Conservation (phyloP, 2,113 vertebrate species). For the Coptodon bakossiorum region DNA sequence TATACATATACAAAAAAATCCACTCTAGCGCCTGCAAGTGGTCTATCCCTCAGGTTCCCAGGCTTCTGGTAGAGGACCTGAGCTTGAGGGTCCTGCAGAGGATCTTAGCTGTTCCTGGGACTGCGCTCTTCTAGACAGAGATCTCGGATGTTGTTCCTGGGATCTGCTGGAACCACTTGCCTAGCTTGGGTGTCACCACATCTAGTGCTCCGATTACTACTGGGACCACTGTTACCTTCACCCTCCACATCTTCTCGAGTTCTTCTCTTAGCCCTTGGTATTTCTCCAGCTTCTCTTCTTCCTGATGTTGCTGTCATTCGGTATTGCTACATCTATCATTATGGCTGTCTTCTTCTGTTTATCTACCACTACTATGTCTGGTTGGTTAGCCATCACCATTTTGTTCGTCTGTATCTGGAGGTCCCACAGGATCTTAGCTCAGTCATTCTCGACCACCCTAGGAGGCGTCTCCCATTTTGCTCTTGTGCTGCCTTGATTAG, state of each 20-base stretch:
- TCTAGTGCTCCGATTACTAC: not conserved
- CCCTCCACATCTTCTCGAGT: not conserved
- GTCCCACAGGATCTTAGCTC: not conserved
- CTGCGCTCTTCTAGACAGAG: not conserved
- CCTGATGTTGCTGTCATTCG: not conserved
- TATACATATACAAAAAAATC: not conserved
- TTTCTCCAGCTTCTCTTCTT: not conserved
- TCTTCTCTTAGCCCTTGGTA: not conserved
- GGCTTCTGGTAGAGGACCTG: not conserved
- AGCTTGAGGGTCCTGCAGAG: not conserved
- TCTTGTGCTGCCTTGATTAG: not conserved
- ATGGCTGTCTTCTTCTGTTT: not conserved
- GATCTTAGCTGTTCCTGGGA: not conserved
- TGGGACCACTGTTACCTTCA: not conserved
- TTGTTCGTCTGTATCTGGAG: not conserved
- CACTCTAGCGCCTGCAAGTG: not conserved
- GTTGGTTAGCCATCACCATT: not conserved
- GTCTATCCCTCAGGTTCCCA: not conserved
- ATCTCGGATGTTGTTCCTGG: not conserved
- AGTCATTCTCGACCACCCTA: not conserved
- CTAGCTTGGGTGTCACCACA: not conserved
- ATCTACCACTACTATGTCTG: not conserved
- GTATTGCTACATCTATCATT: not conserved
- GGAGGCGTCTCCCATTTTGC: not conserved
- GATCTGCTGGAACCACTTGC: not conserved